Percentiles rank a stretch among this genome's conserved stretches.
Conservation (phyloP, 1,140 invertebrate species). For the Drosophila nigromelanica region DNA sequence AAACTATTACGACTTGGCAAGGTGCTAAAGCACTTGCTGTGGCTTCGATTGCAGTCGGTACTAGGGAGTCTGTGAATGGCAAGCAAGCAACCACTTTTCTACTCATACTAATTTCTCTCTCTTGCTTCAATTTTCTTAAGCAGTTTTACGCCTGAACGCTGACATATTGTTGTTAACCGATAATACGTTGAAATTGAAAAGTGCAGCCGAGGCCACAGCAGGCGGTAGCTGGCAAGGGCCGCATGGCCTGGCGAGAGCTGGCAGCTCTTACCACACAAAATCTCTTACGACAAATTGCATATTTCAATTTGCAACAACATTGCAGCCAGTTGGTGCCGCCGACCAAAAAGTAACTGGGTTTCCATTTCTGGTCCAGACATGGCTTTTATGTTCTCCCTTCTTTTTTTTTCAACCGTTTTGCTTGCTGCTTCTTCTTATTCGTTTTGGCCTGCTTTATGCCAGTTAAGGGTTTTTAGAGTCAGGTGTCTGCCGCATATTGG, state of each 20-base stretch:
- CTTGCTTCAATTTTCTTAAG: conserved; percentile 75
- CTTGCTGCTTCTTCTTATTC: conserved; percentile 1
- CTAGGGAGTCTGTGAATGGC: neutral
- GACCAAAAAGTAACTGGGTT: conserved; percentile 14
- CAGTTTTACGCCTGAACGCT: conserved; percentile 83
- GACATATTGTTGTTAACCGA: conserved; percentile 83
- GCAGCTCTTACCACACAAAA: conserved; percentile 65
- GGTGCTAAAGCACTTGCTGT: conserved; percentile 68
- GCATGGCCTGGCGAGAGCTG: neutral
- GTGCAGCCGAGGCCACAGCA: conserved; percentile 19
- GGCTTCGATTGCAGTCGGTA: conserved; percentile 50
- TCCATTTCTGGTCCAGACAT: conserved; percentile 57
- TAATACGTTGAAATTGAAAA: conserved; percentile 83
- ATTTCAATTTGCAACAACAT: conserved; percentile 82
- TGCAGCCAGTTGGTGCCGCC: conserved; percentile 42
- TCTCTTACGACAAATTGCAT: conserved; percentile 80
- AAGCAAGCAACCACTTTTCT: conserved; percentile 31
- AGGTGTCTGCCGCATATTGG: conserved; percentile 78
- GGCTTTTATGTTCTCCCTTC: conserved; percentile 35
- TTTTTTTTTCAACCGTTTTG: conserved; percentile 2
- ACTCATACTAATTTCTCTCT: conserved; percentile 36
- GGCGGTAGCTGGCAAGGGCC: conserved; percentile 4
- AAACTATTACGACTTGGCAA: conserved; percentile 59
- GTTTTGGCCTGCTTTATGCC: conserved; percentile 27
- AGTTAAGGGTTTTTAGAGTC: conserved; percentile 62